phyloP scores from a whole-genome alignment of 92 coral and sea anemone genomes.

The Phymanthus crucifer region DNA sequence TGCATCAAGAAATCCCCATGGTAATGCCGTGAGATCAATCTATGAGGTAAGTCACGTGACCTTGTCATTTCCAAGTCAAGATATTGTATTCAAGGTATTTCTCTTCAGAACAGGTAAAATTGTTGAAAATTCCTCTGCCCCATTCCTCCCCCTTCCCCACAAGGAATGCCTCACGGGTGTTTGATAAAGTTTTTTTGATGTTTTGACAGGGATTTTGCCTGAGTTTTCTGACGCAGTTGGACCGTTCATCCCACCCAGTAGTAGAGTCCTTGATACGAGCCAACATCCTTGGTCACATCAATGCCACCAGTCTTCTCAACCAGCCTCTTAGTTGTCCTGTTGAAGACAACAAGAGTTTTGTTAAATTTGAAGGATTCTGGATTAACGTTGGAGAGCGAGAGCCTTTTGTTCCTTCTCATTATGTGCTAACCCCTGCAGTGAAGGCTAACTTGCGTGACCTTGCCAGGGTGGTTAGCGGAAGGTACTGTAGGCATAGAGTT shows the following conservation, averaged over 20 bases:
- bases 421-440: slow-evolving; percentile 86
- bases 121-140: no score
- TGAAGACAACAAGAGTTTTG: slow-evolving; percentile 45
- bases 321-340: slow-evolving; percentile 82
- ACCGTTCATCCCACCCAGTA: slow-evolving; percentile 86
- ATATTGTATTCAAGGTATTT: not conserved
- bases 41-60: slow-evolving; percentile 75
- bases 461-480: slow-evolving; percentile 93
- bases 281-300: slow-evolving; percentile 85
- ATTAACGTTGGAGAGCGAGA: slow-evolving; percentile 75
- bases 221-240: slow-evolving; percentile 93
- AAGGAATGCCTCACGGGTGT: not conserved
- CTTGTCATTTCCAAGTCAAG: not conserved
- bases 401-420: slow-evolving; percentile 64
- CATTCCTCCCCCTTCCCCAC: no score
- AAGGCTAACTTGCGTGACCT: slow-evolving; percentile 85
- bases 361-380: slow-evolving; percentile 96
- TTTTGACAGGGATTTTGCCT: slow-evolving; percentile 84
- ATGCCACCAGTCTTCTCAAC: slow-evolving; percentile 76
- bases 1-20: slow-evolving; percentile 91
- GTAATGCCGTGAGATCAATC: slow-evolving; percentile 80
- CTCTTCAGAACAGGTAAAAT: no score
- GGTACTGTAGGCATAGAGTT: slow-evolving; percentile 57
- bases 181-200: not conserved
- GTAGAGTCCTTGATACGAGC: slow-evolving; percentile 70